Evolutionary conservation across 2,888 invertebrate species (phyloP).

Genomic region (Cosmia trapezina): DNA sequence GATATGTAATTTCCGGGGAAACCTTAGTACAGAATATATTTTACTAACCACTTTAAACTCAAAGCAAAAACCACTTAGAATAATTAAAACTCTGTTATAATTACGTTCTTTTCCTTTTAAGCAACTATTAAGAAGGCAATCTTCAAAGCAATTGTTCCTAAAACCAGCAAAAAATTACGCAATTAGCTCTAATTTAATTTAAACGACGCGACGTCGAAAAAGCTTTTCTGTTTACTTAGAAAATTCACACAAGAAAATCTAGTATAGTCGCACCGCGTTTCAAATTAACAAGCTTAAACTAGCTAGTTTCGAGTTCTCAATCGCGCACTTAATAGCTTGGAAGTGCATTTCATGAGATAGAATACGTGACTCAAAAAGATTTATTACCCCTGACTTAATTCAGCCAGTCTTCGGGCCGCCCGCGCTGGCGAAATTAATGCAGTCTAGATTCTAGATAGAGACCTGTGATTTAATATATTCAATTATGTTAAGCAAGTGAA

Average conservation of each 20-base stretch:
- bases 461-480: constrained; percentile 58
- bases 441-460: constrained; percentile 67
- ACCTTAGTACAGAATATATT: neutral
- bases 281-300: constrained; percentile 62
- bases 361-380: constrained; percentile 81
- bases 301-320: constrained; percentile 65
- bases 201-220: constrained; percentile 21
- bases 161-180: constrained; percentile 33
- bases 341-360: constrained; percentile 80
- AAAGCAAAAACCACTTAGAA: constrained; percentile 9
- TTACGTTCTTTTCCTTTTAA: constrained; percentile 25
- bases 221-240: constrained; percentile 33
- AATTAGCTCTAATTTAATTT: constrained; percentile 48
- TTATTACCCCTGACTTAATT: constrained; percentile 78
- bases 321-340: constrained; percentile 72
- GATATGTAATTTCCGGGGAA: neutral
- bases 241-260: constrained; percentile 41
- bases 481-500: constrained; percentile 56
- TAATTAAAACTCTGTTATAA: constrained; percentile 15
- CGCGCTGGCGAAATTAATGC: constrained; percentile 70
- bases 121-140: constrained; percentile 38
- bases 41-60: neutral
- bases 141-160: constrained; percentile 28
- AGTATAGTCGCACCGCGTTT: constrained; percentile 32
- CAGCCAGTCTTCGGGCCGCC: constrained; percentile 73